Percentiles rank a stretch among this genome's conserved stretches.
These are phyloP conservation scores for Polydrusus pterygomalis DNA, from an alignment of 2,888 invertebrate genomes.

Conservation along the genomic window DNA sequence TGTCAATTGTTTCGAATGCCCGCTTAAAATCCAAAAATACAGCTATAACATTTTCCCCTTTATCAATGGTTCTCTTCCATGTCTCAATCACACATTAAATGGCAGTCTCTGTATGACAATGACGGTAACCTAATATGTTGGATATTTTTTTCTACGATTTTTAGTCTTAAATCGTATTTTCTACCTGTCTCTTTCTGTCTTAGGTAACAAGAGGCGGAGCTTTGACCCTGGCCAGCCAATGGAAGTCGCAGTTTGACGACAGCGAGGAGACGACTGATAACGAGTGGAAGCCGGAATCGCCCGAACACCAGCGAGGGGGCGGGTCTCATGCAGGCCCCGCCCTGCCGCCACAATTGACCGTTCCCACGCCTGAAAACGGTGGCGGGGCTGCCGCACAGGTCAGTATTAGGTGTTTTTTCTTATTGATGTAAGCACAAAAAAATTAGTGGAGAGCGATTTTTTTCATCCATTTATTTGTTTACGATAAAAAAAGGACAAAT, in stretches of 20 bases:
- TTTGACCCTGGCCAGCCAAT: slow-evolving; percentile 92
- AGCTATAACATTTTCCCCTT: too few relatives aligned
- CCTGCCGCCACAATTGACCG: slow-evolving; percentile 36
- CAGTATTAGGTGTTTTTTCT: slow-evolving; percentile 13
- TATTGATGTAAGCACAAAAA: neutral
- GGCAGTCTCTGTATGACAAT: too few relatives aligned
- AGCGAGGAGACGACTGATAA: slow-evolving; percentile 96
- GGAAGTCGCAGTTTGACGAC: slow-evolving; percentile 97
- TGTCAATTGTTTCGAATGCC: too few relatives aligned
- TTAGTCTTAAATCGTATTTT: too few relatives aligned
- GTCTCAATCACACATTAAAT: too few relatives aligned
- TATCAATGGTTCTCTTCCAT: too few relatives aligned
- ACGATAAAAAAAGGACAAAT: too few relatives aligned
- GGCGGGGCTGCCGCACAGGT: slow-evolving; percentile 41
- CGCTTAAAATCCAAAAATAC: too few relatives aligned
- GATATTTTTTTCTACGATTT: too few relatives aligned
- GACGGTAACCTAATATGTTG: too few relatives aligned
- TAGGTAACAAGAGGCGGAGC: slow-evolving; percentile 90
- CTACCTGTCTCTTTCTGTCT: slow-evolving; percentile 15
- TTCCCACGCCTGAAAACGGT: slow-evolving; percentile 22
- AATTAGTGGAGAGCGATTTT: too few relatives aligned
- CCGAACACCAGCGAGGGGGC: slow-evolving; percentile 72
- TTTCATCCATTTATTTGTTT: too few relatives aligned
- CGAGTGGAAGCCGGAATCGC: slow-evolving; percentile 92
- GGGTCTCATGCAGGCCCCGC: slow-evolving; percentile 45